These are phyloP conservation scores for Lophochroa leadbeateri DNA, from an alignment of 2,113 vertebrate species.

Conservation along the genomic window DNA sequence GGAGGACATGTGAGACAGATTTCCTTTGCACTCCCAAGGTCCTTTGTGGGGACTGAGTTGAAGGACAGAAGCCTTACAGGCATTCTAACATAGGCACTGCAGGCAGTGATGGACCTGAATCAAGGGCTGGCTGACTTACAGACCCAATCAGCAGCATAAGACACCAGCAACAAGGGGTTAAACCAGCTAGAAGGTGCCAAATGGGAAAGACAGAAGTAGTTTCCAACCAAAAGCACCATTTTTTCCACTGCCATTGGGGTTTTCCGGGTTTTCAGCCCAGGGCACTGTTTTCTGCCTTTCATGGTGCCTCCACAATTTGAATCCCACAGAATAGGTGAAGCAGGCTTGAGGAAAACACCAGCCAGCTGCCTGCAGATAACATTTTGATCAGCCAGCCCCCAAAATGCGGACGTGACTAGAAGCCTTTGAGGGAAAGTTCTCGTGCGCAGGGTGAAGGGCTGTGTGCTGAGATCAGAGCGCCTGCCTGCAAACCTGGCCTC, in stretches of 20 bases:
- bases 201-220: background rate
- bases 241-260: background rate
- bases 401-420: background rate
- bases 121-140: background rate
- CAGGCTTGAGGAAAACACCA: background rate
- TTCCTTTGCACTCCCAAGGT: background rate
- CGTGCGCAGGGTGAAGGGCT: background rate
- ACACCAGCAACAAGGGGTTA: background rate
- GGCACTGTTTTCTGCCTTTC: background rate
- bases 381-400: conserved; percentile 6
- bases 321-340: background rate
- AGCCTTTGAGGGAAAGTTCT: background rate
- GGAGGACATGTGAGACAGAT: background rate
- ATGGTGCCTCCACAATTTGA: background rate
- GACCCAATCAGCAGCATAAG: rapidly evolving
- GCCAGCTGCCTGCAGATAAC: background rate
- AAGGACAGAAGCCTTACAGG: background rate
- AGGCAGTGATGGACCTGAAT: background rate
- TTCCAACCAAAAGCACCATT: background rate
- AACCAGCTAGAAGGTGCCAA: background rate
- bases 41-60: background rate
- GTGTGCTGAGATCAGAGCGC: background rate
- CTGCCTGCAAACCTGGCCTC: background rate
- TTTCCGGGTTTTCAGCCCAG: background rate
- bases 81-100: background rate